A percentile compares a stretch with the other conserved stretches of the same genome.
Conservation (phyloP, 2,888 invertebrate genomes). For the Dilophus febrilis region DNA sequence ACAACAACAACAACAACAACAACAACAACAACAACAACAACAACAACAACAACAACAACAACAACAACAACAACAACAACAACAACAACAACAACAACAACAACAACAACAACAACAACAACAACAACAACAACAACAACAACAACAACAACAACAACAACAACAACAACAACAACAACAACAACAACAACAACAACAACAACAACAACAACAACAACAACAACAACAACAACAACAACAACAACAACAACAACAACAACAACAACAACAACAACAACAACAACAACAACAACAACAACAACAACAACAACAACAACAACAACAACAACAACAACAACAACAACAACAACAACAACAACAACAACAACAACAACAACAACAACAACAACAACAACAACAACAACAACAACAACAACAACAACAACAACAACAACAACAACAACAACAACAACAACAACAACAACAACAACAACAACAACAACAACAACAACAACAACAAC, state of each 20-base stretch:
- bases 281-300: background rate
- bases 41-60: background rate
- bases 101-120: background rate
- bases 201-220: background rate
- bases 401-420: background rate
- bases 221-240: background rate
- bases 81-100: background rate
- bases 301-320: background rate
- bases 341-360: background rate
- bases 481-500: background rate
- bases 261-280: background rate
- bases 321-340: background rate
- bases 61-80: background rate
- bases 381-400: background rate
- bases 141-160: background rate
- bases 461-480: background rate
- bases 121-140: background rate
- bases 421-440: background rate
- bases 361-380: background rate
- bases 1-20: background rate
- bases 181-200: background rate
- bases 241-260: background rate
- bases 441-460: background rate
- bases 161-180: background rate
- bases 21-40: background rate